Conservation (phyloP, 2,797 vertebrate species). For the Anisognathus igniventris region DNA sequence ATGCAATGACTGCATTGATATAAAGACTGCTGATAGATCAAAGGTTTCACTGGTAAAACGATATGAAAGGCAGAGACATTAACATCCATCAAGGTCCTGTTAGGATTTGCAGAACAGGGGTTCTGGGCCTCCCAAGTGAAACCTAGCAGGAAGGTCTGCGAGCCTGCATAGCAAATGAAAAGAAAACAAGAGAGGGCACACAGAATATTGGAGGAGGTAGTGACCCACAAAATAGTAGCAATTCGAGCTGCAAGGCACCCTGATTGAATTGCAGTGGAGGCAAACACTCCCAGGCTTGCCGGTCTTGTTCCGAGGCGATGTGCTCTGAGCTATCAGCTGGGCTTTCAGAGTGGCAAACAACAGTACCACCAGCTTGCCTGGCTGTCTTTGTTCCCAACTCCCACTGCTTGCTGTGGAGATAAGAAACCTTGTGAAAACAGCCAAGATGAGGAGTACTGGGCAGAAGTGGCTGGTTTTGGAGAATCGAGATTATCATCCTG, state of each 20-base stretch:
- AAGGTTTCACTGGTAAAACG: slow-evolving; percentile 84
- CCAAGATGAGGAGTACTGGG: background rate
- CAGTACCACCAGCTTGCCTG: background rate
- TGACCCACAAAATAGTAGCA: slow-evolving; percentile 78
- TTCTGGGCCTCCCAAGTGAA: slow-evolving; percentile 87
- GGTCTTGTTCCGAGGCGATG: background rate
- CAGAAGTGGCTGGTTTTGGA: background rate
- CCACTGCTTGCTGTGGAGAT: background rate
- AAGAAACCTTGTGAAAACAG: slow-evolving; percentile 5
- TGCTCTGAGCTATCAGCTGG: background rate
- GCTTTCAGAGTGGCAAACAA: background rate
- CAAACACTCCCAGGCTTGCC: slow-evolving; percentile 20
- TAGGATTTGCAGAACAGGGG: slow-evolving; percentile 85
- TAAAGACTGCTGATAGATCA: slow-evolving; percentile 87
- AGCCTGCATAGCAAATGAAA: slow-evolving; percentile 73
- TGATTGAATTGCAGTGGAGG: slow-evolving; percentile 54
- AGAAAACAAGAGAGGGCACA: slow-evolving; percentile 70
- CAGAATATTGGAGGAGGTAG: slow-evolving; percentile 78
- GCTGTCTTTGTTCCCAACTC: slow-evolving; percentile 12
- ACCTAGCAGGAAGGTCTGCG: slow-evolving; percentile 79
- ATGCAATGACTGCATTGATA: slow-evolving; percentile 42
- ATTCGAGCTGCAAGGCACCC: slow-evolving; percentile 54
- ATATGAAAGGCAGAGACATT: slow-evolving; percentile 88
- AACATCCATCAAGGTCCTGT: slow-evolving; percentile 90
- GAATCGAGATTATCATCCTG: background rate